Evolutionary conservation across 2,888 invertebrate genomes (phyloP).

Genomic region (Drosophila villosipedis): DNA sequence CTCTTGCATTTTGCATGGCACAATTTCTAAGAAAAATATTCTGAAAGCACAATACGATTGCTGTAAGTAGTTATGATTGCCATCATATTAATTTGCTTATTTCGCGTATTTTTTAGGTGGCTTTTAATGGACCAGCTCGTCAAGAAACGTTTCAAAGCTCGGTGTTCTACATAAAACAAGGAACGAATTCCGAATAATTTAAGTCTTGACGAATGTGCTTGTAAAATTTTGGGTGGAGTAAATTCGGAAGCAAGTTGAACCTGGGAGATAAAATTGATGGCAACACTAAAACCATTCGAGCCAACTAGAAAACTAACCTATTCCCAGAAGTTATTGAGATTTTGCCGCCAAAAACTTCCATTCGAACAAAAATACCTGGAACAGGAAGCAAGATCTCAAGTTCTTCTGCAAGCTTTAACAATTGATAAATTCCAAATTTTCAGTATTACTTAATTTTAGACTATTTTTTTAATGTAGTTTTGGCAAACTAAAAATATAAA

Average conservation of each 20-base stretch:
- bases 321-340: conserved; percentile 4
- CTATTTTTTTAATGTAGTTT: background rate
- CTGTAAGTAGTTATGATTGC: conserved; percentile 7
- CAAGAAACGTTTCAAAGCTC: background rate
- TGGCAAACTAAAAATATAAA: conserved; percentile 14
- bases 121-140: conserved; percentile 17
- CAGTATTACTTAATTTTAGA: background rate
- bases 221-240: background rate
- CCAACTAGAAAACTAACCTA: conserved; percentile 17
- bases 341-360: background rate
- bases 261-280: conserved; percentile 7
- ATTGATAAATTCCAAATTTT: conserved; percentile 17
- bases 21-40: conserved; percentile 10
- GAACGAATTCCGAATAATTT: background rate
- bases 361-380: background rate
- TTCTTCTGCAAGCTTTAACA: conserved; percentile 9
- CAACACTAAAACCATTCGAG: conserved; percentile 23
- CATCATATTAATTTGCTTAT: conserved; percentile 28
- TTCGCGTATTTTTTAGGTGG: conserved; percentile 31
- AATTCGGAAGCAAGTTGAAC: conserved; percentile 56
- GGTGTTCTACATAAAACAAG: conserved; percentile 19
- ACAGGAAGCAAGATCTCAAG: background rate
- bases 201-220: background rate
- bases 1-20: background rate
- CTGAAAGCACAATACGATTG: background rate